Base-by-base conservation (phyloP, 2,797 vertebrate species). In the Vultur gryphus region DNA sequence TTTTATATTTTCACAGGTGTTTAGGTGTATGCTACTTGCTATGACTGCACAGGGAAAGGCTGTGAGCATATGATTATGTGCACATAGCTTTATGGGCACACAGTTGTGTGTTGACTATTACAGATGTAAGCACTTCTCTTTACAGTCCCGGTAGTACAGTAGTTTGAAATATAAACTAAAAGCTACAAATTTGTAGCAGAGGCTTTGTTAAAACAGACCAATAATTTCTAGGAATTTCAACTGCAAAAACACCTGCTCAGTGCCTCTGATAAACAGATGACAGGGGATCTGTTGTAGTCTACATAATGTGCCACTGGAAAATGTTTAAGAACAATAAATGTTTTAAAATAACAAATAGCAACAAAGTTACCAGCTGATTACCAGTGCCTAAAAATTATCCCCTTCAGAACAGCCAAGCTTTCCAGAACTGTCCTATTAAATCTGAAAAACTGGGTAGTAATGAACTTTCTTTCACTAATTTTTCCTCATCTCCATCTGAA, bases 281-380 rank as follows among this genome's bases (percentile, higher is more conserved):
- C 12, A 20, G 10, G 4, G 15, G 6, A 67, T 67, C 49, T 55
- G 12, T 15, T 52, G 9, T 5, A 80, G 31, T 16, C 33, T 7
- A 52, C 1, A 1, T n/a, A 62, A 54, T 4, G 61, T 0, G 0
- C 13, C 26, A 46, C 8, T 48, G 35, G 35, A 75, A 90, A 72
- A 31, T 12, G 26, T 51, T 93, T 54, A 81, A 70, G 43, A 67
- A 58, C 46, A 93, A 41, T 7, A 66, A 16, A 41, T 4, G 11
- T 5, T 54, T 84, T 44, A 61, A 70, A 87, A 51, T 35, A 67
- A 13, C 28, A 52, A 48, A 61, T 4, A 82, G 21, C 24, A 95
- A 73, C 16, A 55, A 62, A 84, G 54, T 35, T 64, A 58, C 16
- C 25, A 91, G 13, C 7, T 78, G 33, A 78, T 29, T 41, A 81